Base-by-base conservation (phyloP, 2,797 vertebrate genomes). In the Phataginus tricuspis region DNA sequence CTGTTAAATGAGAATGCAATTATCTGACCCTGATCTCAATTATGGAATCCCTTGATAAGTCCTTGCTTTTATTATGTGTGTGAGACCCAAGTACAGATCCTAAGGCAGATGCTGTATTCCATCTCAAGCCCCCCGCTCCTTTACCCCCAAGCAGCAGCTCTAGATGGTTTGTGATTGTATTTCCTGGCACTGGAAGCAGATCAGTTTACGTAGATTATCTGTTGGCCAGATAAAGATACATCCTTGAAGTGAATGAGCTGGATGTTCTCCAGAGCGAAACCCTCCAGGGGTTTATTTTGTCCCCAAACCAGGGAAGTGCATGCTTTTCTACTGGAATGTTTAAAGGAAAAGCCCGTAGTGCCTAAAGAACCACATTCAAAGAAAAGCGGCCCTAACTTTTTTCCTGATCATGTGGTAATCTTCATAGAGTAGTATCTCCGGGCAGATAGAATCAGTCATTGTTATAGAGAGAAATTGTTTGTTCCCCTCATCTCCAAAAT, bases 1-100 rank as follows among this genome's bases (percentile, higher is more conserved):
- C 75, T 78, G 14, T 95, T 84, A 91, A 92, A 61, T 9, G 19
- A 87, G 34, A 82, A 64, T 71, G 25, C 9, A 94, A 85, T 55
- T 89, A 66, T 68, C 45, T 91, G 9, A 66, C 0, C 1, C 7
- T 71, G 19, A 69, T 4, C 57, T 96, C 34, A 86, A 29, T 84
- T 69, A 71, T 74, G 92, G 37, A 80, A 15, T 72, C 16, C 69
- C 37, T 12, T 78, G 1, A 61, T 77, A 75, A 61, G 29, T 55
- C 6, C 23, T 92, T 63, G 15, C 16, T 63, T 95, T 86, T 61
- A 78, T 57, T 74, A 39, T 71, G 21, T 27, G 4, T 74, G 19
- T 84, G 53, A 89, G 72, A 90, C 39, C 57, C 59, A 71, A 53
- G 2, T 23, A 16, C 23, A 84, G 12, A 51, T 15, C 14, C 16